Evolutionary conservation across 2,797 vertebrate species (phyloP), one percentile per base, ranked within the genome.

Genomic region (Protosalanx chinensis): DNA sequence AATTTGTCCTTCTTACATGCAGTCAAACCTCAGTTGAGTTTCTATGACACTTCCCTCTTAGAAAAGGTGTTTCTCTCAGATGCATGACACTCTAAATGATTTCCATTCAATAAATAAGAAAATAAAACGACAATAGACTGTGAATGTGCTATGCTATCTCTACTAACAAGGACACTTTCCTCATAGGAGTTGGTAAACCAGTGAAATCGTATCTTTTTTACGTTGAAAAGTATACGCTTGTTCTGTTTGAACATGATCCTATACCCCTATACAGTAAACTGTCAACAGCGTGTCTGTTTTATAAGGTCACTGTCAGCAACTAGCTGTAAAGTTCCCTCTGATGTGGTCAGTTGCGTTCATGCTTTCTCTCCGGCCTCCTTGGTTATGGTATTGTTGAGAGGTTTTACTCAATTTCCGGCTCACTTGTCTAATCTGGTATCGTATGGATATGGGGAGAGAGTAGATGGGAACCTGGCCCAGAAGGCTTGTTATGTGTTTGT

Each of bases 351-450:
- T 13, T 13, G 41, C 1, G 6, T 56, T 3, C 2, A 56, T 1
- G 4, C 15, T n/a, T 5, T 56, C 51, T n/a, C 16, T 18, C 51
- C 5, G 15, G 51, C 18, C 23, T 51, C 12, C 5, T 32, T 7
- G 32, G 8, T 32, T 57, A 70, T 56, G 80, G 73, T 76, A 78
- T 76, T 86, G 75, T 84, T 82, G 58, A 41, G 18, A 75, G 74
- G 79, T 81, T 84, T 84, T 67, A 78, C 73, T 86, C 78, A 79
- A 71, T 86, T 82, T 77, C 71, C 73, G 59, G 76, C 76, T 27
- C 76, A 85, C 74, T 86, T 70, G 66, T 83, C 81, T 83, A 79
- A 84, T 87, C 81, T 75, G 74, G 82, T 82, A 78, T 88, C 74
- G 73, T 82, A 83, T 85, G 82, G 81, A 84, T 77, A 76, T 70